Percentiles rank a stretch among this genome's conserved stretches.
phyloP scores from a whole-genome alignment of 2,888 invertebrate genomes.

The Limnephilus marmoratus region DNA sequence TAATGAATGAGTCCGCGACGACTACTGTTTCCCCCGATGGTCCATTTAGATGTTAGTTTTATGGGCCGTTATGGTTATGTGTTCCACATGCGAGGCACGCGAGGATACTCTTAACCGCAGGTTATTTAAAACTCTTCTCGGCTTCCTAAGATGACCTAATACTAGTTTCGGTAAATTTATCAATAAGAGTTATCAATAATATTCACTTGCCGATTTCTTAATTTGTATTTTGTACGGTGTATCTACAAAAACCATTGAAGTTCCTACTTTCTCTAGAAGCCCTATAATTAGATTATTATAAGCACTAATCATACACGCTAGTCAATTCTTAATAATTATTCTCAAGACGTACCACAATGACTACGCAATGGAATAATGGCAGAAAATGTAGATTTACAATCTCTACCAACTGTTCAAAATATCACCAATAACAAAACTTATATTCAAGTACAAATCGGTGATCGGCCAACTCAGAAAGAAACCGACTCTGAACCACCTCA shows the following conservation, averaged over 20 bases:
- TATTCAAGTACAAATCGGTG: too few species aligned
- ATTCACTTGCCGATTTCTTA: background rate
- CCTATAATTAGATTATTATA: background rate
- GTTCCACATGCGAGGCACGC: slow-evolving; percentile 9
- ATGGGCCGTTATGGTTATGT: slow-evolving; percentile 33
- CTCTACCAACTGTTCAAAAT: too few species aligned
- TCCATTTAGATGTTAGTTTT: slow-evolving; percentile 54
- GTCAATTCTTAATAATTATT: too few species aligned
- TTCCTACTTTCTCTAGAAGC: background rate
- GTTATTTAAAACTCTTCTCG: background rate
- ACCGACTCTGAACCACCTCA: too few species aligned
- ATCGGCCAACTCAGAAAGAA: too few species aligned
- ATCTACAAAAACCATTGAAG: background rate
- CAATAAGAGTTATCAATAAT: background rate
- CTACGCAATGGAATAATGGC: too few species aligned
- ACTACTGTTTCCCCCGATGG: slow-evolving; percentile 49
- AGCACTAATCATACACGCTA: background rate
- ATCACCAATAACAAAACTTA: too few species aligned
- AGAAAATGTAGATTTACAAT: too few species aligned
- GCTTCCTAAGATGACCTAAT: background rate
- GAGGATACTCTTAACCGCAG: background rate
- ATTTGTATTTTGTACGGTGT: background rate
- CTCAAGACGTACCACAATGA: too few species aligned
- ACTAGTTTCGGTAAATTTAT: background rate
- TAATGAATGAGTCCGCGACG: slow-evolving; percentile 54